Conservation (phyloP, 2,888 invertebrate genomes). For the Pristionchus mayeri region DNA sequence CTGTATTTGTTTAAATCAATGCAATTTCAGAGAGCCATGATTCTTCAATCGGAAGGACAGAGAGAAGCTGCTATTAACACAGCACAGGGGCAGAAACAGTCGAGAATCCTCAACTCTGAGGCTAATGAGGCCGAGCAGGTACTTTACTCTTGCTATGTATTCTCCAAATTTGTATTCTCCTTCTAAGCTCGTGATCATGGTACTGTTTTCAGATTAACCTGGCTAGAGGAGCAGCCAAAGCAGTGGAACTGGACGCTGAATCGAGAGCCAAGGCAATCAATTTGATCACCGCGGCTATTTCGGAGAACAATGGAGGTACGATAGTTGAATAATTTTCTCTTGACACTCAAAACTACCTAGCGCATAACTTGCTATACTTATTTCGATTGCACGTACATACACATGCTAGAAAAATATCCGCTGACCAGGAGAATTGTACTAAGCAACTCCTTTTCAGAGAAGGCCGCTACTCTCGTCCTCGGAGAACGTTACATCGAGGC, state of each 20-base stretch:
- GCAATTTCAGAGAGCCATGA: too few species aligned
- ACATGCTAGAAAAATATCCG: too few species aligned
- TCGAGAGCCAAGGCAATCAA: conserved; percentile 89
- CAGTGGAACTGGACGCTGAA: conserved; percentile 89
- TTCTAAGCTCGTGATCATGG: too few species aligned
- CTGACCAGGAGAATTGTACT: too few species aligned
- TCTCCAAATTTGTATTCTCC: too few species aligned
- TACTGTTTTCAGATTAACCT: conserved; percentile 72
- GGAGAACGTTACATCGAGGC: conserved; percentile 97
- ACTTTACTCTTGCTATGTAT: too few species aligned
- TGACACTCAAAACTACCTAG: neutral
- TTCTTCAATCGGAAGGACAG: conserved; percentile 91
- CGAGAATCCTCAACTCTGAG: conserved; percentile 94
- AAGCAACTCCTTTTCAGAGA: conserved; percentile 77
- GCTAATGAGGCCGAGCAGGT: conserved; percentile 84
- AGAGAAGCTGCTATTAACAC: conserved; percentile 82
- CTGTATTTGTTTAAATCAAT: too few species aligned
- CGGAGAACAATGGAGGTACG: conserved; percentile 47
- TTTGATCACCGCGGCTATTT: conserved; percentile 83
- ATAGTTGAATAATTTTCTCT: too few species aligned
- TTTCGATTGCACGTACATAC: too few species aligned
- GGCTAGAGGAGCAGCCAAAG: conserved; percentile 85
- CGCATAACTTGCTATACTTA: too few species aligned
- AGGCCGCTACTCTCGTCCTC: conserved; percentile 91
- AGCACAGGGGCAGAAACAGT: conserved; percentile 93